Percentiles rank a stretch among this genome's conserved stretches.
These are phyloP conservation scores for Triplophysa bombifrons DNA, from an alignment of 2,797 vertebrate genomes.

Conservation along the genomic window DNA sequence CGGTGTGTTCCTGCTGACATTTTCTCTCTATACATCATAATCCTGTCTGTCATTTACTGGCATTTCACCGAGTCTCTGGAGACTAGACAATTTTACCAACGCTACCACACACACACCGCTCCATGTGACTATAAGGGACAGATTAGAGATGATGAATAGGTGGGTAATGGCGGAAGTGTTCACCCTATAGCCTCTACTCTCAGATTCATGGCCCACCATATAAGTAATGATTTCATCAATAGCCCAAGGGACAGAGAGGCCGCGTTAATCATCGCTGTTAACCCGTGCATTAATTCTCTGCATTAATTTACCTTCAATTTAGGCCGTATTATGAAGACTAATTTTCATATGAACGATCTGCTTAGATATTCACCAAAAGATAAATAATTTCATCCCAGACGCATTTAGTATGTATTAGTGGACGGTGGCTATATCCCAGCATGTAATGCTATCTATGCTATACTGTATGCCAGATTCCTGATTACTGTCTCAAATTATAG, in stretches of 20 bases:
- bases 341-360: not conserved
- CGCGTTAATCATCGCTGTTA: constrained; percentile 26
- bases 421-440: not conserved
- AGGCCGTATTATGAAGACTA: not conserved
- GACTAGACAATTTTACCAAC: constrained; percentile 47
- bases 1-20: constrained; percentile 60
- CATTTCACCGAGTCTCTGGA: constrained; percentile 61
- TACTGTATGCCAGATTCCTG: not conserved
- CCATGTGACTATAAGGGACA: constrained; percentile 61
- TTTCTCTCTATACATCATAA: constrained; percentile 69
- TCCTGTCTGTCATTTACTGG: constrained; percentile 63
- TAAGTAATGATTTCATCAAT: constrained; percentile 79
- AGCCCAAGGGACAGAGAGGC: constrained; percentile 67
- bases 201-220: constrained; percentile 72
- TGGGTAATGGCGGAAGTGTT: constrained; percentile 65
- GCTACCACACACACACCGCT: constrained; percentile 57
- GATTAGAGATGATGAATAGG: constrained; percentile 78
- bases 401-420: not conserved
- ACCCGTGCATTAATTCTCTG: not conserved
- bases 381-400: not conserved
- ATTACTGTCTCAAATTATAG: not conserved
- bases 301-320: not conserved
- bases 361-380: not conserved
- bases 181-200: constrained; percentile 46
- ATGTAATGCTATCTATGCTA: not conserved